These are phyloP conservation scores for Avahi laniger DNA, from an alignment of 2,797 vertebrate genomes.

Conservation along the genomic window DNA sequence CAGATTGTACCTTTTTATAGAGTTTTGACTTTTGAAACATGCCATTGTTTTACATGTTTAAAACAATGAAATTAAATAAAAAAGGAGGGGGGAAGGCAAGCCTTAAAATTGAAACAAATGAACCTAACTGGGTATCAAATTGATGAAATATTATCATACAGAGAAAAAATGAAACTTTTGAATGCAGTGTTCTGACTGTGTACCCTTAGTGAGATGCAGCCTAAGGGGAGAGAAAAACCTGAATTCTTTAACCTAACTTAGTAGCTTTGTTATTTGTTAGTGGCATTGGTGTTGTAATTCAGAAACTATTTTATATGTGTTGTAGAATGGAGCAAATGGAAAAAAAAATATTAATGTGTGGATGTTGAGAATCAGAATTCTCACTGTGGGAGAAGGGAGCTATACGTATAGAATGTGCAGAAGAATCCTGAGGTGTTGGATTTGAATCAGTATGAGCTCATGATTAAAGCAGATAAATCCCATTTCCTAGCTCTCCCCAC, in stretches of 20 bases:
- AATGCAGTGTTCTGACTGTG: background rate
- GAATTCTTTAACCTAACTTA: background rate
- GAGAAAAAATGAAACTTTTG: background rate
- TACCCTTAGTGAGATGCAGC: background rate
- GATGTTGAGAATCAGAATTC: background rate
- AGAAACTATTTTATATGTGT: background rate
- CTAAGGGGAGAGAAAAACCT: background rate
- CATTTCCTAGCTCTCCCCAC: background rate
- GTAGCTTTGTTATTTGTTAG: background rate
- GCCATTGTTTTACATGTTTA: background rate
- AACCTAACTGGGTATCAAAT: background rate
- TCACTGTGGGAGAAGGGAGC: background rate
- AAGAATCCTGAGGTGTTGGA: background rate
- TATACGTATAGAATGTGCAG: background rate
- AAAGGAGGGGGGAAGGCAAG: background rate
- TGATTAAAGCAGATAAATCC: conserved; percentile 5
- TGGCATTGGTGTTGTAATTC: background rate
- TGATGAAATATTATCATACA: background rate
- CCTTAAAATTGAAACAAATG: background rate
- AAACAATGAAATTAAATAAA: conserved; percentile 6
- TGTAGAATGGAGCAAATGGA: background rate
- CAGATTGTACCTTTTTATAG: background rate
- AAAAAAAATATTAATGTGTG: background rate
- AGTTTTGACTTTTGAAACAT: background rate
- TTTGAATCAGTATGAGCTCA: background rate